Percentiles rank a stretch among this genome's conserved stretches.
phyloP scores from a whole-genome alignment of 1,140 invertebrate species.

The Camponotus floridanus region DNA sequence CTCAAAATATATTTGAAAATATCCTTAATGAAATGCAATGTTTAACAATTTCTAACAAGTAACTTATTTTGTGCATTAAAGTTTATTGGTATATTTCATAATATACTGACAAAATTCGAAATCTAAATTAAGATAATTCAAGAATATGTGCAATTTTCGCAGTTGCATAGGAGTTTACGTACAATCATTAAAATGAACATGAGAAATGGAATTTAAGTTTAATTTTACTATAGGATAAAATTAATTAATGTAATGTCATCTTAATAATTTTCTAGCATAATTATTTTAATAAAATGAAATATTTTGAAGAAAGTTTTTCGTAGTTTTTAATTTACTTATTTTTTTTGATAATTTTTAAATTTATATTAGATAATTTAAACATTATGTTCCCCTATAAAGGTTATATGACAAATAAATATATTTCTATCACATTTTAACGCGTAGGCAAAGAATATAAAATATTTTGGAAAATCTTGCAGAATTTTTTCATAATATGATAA shows the following conservation, averaged over 20 bases:
- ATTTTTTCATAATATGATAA: neutral
- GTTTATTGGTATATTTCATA: neutral
- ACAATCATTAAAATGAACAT: slow-evolving; percentile 14
- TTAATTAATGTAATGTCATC: slow-evolving; percentile 6
- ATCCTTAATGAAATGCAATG: neutral
- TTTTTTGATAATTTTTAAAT: neutral
- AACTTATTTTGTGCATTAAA: neutral
- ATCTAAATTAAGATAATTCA: slow-evolving; percentile 30
- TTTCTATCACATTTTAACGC: neutral
- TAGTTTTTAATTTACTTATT: neutral
- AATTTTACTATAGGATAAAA: neutral
- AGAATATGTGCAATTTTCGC: slow-evolving; percentile 25
- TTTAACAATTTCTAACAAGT: neutral
- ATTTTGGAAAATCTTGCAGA: neutral
- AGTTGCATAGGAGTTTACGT: neutral
- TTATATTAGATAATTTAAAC: neutral
- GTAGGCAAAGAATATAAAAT: neutral
- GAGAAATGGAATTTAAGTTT: slow-evolving; percentile 10
- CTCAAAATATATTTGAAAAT: neutral
- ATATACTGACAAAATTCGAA: slow-evolving; percentile 2
- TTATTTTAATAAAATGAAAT: slow-evolving; percentile 16
- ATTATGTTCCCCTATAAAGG: neutral
- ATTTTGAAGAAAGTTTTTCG: neutral
- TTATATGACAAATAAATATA: neutral
- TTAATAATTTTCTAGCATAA: neutral